Base-by-base conservation (phyloP, 2,888 invertebrate species). In the Fragum whitleyi region DNA sequence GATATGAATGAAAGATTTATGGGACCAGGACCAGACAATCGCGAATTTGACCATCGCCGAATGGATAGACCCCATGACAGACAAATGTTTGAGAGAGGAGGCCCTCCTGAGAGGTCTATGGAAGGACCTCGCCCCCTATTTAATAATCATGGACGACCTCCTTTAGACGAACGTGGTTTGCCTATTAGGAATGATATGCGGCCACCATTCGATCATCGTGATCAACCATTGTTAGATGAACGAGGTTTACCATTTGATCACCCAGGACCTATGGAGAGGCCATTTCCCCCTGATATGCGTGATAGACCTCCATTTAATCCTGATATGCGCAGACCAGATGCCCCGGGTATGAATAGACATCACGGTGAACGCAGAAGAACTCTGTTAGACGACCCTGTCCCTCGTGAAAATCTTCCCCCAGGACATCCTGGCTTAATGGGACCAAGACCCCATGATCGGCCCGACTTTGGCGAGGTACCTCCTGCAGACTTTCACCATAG, bases 21-120 rank as follows among this genome's bases (percentile, higher is more conserved):
- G 57, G 3, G 57, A 26, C 57, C 57, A 26, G 26, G 26, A 2
- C 61, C 29, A 32, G 61, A 61, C 29, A 32, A 61, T 61, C 61
- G 32, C 29, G 32, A 32, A 1, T 29, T 32, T 29, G n/a, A 16
- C 3, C 19, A 11, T 29, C 28, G 28, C 1, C 29, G 32, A 29
- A 26, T 61, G 23, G 32, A 32, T 21, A 21, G 23, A 28, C 36
- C 21, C 1, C 21, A 42, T 67, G 26, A 39, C n/a, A 39, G 67
- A 21, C 62, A 29, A 29, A 26, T 32, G 21, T 36, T 67, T 21
- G 32, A 23, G 36, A 23, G 67, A 32, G 57, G 57, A 9, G 23
- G 23, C 5, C 57, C 57, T 11, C 57, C 26, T 11, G 57, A 26
- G 9, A n/a, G 9, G 16, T n/a, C 28, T 32, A 23, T 62, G 57